Conservation (phyloP, 2,888 invertebrate species). For the Eupithecia subfuscata region DNA sequence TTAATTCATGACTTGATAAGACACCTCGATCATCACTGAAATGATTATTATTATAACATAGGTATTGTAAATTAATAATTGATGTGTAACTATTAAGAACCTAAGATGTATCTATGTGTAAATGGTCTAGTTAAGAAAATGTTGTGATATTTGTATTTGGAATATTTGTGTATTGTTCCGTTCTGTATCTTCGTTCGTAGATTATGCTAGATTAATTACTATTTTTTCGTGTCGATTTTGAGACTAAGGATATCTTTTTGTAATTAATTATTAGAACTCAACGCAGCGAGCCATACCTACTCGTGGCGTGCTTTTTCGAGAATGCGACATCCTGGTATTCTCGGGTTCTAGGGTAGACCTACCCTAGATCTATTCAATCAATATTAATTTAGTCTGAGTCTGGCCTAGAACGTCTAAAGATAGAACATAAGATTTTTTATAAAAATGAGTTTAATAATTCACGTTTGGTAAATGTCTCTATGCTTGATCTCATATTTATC, state of each 20-base stretch:
- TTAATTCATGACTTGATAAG: slow-evolving; percentile 52
- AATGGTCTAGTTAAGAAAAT: slow-evolving; percentile 77
- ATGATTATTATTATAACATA: slow-evolving; percentile 32
- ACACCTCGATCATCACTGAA: slow-evolving; percentile 64
- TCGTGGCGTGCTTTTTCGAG: not conserved
- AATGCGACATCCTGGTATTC: not conserved
- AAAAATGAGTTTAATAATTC: not conserved
- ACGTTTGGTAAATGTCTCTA: slow-evolving; percentile 26
- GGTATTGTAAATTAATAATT: slow-evolving; percentile 72
- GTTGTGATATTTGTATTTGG: slow-evolving; percentile 85
- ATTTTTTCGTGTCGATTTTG: not conserved
- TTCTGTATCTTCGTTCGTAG: slow-evolving; percentile 37
- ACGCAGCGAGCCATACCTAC: not conserved
- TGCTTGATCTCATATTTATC: slow-evolving; percentile 58
- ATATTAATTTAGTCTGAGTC: not conserved
- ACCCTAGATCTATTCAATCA: no score
- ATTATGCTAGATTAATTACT: not conserved
- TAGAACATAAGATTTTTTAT: not conserved
- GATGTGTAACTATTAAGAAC: slow-evolving; percentile 63
- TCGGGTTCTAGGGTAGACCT: not conserved
- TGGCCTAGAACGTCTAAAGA: slow-evolving; percentile 3
- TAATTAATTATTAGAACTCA: not conserved
- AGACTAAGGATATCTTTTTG: not conserved
- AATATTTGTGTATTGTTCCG: slow-evolving; percentile 73
- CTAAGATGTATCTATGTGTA: slow-evolving; percentile 71